Evolutionary conservation across 2,113 vertebrate genomes (phyloP), one percentile per base, ranked within the genome.

Genomic region (Capra hircus): DNA sequence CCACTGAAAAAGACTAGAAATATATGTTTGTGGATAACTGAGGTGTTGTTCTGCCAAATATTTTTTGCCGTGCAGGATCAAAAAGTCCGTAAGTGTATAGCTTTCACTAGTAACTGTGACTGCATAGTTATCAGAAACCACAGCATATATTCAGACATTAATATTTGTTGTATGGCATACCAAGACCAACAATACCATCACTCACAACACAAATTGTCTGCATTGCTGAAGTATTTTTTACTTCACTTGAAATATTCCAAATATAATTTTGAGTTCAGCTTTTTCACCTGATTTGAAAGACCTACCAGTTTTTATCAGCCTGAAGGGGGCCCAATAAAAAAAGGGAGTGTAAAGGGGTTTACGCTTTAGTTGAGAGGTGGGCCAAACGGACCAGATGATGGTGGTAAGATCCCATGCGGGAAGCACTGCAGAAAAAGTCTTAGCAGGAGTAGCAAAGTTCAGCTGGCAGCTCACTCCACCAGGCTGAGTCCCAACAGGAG

Each of bases 1-100:
- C 99, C 96, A 99, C 99, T 85, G 99, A 99, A 98, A 99, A 99
- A 99, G 96, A 99, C 99, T 98, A 99, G 98, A 84, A 64, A 77
- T 43, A 57, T 12, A 77, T 59, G 48, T 86, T 57, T 84, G 28
- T 87, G 99, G 99, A 98, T 99, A 99, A 98, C 99, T 99, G 98
- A 99, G 98, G 78, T 99, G 99, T 97, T 99, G 52, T 88, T 93
- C 59, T 87, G 25, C 83, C 57, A 83, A 81, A 36, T 78, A 28
- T 60, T 88, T 89, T 30, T 90, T 92, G 52, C 9, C 28, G 43
- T 89, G 57, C 6, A n/a, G 48, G 27, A 91, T 43, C 67, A 53
- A 88, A 81, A 78, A 91, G 36, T 74, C 19, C 30, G 43, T n/a
- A 40, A 27, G 5, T 19, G 7, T 36, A 86, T 60, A 36, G 43